Evolutionary conservation across 1,140 invertebrate genomes (phyloP).

Genomic region (Amphibalanus amphitrite): DNA sequence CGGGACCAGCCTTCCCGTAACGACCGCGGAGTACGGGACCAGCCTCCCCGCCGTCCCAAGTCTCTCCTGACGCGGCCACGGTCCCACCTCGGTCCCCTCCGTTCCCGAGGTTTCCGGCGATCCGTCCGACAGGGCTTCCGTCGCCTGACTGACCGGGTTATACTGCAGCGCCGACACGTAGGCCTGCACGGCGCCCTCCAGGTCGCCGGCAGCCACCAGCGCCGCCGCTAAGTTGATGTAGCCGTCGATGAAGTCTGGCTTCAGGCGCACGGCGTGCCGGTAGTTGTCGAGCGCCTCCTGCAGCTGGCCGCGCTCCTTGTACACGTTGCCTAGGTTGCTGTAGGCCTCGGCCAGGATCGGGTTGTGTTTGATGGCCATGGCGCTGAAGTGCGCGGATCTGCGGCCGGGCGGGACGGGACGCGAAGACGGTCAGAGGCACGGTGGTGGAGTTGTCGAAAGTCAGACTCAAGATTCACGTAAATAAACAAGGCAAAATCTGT

Average conservation of each 20-base stretch:
- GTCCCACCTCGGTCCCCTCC: too few relatives aligned
- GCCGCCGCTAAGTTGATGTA: slow-evolving; percentile 98
- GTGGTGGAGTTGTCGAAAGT: too few relatives aligned
- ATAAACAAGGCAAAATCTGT: too few relatives aligned
- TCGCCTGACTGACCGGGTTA: slow-evolving; percentile 65
- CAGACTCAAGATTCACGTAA: too few relatives aligned
- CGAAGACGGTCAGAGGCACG: too few relatives aligned
- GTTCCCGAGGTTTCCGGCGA: too few relatives aligned
- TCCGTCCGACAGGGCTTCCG: neutral
- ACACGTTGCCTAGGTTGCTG: slow-evolving; percentile 97
- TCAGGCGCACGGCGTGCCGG: slow-evolving; percentile 87
- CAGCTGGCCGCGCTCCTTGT: slow-evolving; percentile 87
- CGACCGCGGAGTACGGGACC: too few relatives aligned
- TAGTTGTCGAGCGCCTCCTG: slow-evolving; percentile 52
- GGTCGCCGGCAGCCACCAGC: slow-evolving; percentile 90
- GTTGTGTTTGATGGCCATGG: slow-evolving; percentile 94
- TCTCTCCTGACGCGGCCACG: too few relatives aligned
- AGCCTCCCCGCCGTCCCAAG: too few relatives aligned
- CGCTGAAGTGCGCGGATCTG: slow-evolving; percentile 83
- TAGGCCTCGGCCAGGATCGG: slow-evolving; percentile 94
- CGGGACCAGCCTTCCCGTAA: too few relatives aligned
- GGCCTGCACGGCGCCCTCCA: slow-evolving; percentile 97
- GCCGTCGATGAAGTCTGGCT: slow-evolving; percentile 99
- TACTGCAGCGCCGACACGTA: slow-evolving; percentile 98
- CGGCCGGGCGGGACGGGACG: too few relatives aligned